These are phyloP conservation scores for Xestia rhomboidea DNA, from an alignment of 2,888 invertebrate species.

Conservation along the genomic window DNA sequence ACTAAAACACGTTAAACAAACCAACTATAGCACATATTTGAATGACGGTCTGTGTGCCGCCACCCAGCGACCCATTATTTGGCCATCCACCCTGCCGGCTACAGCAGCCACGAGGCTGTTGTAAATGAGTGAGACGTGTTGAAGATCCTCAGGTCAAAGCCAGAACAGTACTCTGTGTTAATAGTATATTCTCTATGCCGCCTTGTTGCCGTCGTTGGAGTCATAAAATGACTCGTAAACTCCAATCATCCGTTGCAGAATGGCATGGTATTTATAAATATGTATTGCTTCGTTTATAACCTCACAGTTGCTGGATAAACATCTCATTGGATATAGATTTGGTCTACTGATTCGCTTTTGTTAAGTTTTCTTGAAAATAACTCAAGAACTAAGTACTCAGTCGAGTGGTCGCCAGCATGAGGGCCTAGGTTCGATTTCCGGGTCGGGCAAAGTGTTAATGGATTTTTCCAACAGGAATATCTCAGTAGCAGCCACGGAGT, in stretches of 20 bases:
- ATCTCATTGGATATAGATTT: neutral
- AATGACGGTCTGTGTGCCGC: no score
- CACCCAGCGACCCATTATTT: no score
- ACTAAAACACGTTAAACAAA: no score
- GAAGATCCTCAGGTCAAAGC: neutral
- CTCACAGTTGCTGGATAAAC: neutral
- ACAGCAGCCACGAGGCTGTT: no score
- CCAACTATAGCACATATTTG: no score
- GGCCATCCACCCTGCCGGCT: no score
- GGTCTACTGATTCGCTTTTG: neutral
- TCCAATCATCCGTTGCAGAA: conserved; percentile 43
- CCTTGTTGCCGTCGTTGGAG: conserved; percentile 13
- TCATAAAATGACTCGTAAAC: conserved; percentile 49
- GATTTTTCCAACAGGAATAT: no score
- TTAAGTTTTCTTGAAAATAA: neutral
- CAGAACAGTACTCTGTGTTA: conserved; percentile 2
- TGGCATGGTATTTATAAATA: conserved; percentile 39
- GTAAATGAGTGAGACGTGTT: neutral
- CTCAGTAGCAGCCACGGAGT: no score
- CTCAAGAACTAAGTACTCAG: neutral
- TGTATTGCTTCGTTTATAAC: conserved; percentile 16
- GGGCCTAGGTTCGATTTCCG: no score
- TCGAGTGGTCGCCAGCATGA: no score
- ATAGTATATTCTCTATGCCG: conserved; percentile 25
- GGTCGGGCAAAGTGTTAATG: no score